A percentile compares a stretch with the other conserved stretches of the same genome.
Evolutionary conservation across 1,140 invertebrate species (phyloP).

Genomic region (Branchinecta lynchi): DNA sequence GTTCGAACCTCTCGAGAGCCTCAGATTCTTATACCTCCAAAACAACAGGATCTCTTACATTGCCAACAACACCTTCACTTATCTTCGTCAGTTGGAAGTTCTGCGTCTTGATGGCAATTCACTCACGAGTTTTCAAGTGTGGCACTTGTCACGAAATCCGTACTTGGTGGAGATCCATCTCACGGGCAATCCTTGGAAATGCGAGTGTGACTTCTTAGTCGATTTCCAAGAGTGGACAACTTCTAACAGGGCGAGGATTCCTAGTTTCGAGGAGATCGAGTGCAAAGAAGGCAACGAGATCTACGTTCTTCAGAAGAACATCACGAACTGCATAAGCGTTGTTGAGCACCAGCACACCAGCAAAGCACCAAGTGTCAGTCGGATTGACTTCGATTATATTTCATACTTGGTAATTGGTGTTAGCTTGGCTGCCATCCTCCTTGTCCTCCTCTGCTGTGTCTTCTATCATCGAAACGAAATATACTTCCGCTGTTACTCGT

Average conservation of each 20-base stretch:
- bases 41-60: slow-evolving; percentile 68
- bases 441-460: slow-evolving; percentile 26
- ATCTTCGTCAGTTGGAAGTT: slow-evolving; percentile 61
- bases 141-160: slow-evolving; percentile 30
- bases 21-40: slow-evolving; percentile 71
- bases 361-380: slow-evolving; percentile 12
- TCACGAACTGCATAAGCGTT: slow-evolving; percentile 13
- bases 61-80: slow-evolving; percentile 64
- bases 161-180: slow-evolving; percentile 30
- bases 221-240: slow-evolving; percentile 30
- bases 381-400: slow-evolving; percentile 21
- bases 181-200: slow-evolving; percentile 34
- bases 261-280: slow-evolving; percentile 47
- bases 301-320: neutral
- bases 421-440: slow-evolving; percentile 26
- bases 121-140: slow-evolving; percentile 52
- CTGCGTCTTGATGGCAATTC: slow-evolving; percentile 68
- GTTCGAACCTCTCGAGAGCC: slow-evolving; percentile 57
- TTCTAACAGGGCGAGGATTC: slow-evolving; percentile 42
- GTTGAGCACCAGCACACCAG: neutral
- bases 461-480: slow-evolving; percentile 32
- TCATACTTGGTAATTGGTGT: slow-evolving; percentile 25
- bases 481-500: slow-evolving; percentile 27
- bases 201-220: slow-evolving; percentile 33
- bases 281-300: slow-evolving; percentile 30